Percentiles rank a stretch among this genome's conserved stretches.
These are phyloP conservation scores for Spatula versicolor DNA, from an alignment of 2,797 vertebrate genomes.

Conservation along the genomic window DNA sequence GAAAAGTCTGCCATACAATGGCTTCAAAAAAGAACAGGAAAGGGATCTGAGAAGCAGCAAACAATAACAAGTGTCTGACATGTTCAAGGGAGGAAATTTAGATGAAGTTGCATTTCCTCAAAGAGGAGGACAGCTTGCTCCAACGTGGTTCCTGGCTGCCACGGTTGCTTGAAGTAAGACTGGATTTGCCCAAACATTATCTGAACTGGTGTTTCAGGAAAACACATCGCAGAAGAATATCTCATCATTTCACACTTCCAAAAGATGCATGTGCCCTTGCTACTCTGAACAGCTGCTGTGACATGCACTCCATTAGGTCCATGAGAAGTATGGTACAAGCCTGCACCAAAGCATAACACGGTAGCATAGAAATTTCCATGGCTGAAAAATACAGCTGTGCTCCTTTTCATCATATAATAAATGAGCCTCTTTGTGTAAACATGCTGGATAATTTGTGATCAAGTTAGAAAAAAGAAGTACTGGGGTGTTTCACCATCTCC, in stretches of 20 bases:
- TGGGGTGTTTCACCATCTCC: background rate
- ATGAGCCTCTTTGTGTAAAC: background rate
- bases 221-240: slow-evolving; percentile 22
- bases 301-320: background rate
- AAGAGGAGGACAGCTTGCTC: slow-evolving; percentile 40
- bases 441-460: background rate
- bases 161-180: slow-evolving; percentile 11
- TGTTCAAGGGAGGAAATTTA: slow-evolving; percentile 69
- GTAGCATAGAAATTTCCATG: background rate
- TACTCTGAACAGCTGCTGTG: background rate
- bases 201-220: slow-evolving; percentile 30
- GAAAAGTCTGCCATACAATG: slow-evolving; percentile 66
- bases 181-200: slow-evolving; percentile 1
- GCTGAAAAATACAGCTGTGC: background rate
- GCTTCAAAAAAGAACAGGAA: slow-evolving; percentile 73
- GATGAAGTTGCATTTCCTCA: slow-evolving; percentile 70
- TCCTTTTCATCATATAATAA: background rate
- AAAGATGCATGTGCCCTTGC: background rate
- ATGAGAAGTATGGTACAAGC: background rate
- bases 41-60: slow-evolving; percentile 60
- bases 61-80: slow-evolving; percentile 66
- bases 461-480: background rate
- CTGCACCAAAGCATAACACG: background rate
- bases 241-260: slow-evolving; percentile 2
- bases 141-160: background rate